Conservation (phyloP, 2,797 vertebrate genomes). For the Sebastes diploproa region DNA sequence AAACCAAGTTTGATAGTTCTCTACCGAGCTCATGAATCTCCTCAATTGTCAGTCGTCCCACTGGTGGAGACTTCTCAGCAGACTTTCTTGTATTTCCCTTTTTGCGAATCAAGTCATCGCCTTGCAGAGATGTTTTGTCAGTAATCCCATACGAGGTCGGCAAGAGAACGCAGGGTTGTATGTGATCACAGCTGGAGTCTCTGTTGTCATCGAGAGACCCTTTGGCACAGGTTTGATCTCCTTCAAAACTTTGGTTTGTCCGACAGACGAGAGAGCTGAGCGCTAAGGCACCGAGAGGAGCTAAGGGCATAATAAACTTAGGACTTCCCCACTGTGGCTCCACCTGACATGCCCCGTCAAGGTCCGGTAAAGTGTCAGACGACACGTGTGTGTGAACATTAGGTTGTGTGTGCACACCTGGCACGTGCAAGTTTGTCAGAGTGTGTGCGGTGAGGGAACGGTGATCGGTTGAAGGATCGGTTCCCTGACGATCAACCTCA, state of each 20-base stretch:
- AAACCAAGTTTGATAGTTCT: constrained; percentile 59
- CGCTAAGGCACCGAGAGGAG: constrained; percentile 52
- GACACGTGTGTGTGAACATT: constrained; percentile 15
- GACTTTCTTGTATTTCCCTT: constrained; percentile 22
- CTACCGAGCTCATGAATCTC: constrained; percentile 52
- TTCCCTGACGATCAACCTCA: constrained; percentile 20
- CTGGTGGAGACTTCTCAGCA: constrained; percentile 15
- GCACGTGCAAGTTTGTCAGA: constrained; percentile 25
- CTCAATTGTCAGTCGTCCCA: constrained; percentile 9
- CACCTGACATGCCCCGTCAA: constrained; percentile 38
- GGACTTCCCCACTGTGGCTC: constrained; percentile 39
- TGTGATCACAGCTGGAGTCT: constrained; percentile 31
- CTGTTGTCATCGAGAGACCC: constrained; percentile 48
- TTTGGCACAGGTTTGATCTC: constrained; percentile 49
- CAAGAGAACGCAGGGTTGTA: constrained; percentile 16
- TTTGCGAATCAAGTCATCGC: constrained; percentile 26
- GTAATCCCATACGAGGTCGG: constrained; percentile 41
- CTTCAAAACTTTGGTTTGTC: constrained; percentile 51
- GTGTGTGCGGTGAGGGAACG: not conserved
- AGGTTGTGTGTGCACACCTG: constrained; percentile 37
- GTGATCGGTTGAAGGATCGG: not conserved
- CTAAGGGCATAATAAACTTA: constrained; percentile 75
- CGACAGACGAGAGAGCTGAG: constrained; percentile 32
- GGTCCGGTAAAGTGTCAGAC: constrained; percentile 32
- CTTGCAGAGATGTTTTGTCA: constrained; percentile 21